phyloP scores from a whole-genome alignment of 2,888 invertebrate genomes.

The Chesias legatella region DNA sequence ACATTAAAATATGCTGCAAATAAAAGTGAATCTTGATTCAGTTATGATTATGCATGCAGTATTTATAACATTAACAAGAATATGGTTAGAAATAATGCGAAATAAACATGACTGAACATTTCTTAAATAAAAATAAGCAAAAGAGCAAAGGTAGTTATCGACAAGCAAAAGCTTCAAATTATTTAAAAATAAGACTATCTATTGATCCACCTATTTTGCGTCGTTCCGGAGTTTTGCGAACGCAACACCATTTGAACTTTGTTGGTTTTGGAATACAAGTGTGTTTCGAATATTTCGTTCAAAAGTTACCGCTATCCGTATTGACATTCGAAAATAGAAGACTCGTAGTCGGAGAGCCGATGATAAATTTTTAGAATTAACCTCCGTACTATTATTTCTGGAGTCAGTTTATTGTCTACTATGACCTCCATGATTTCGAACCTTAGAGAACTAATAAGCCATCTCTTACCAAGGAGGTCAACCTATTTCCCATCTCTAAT shows the following conservation, averaged over 20 bases:
- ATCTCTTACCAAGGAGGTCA: too few relatives aligned
- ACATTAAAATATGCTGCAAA: too few relatives aligned
- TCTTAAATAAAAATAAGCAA: too few relatives aligned
- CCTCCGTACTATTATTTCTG: conserved; percentile 18
- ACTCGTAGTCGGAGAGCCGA: conserved; percentile 18
- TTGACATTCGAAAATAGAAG: conserved; percentile 25
- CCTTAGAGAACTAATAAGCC: too few relatives aligned
- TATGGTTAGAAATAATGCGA: too few relatives aligned
- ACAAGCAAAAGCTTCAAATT: conserved; percentile 14
- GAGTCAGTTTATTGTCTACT: background rate
- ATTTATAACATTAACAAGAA: too few relatives aligned
- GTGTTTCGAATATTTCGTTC: background rate
- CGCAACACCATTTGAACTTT: conserved; percentile 10
- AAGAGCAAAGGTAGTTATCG: conserved; percentile 7
- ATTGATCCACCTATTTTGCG: conserved; percentile 12
- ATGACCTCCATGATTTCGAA: too few relatives aligned
- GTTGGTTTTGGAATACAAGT: conserved; percentile 2
- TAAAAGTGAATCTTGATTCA: too few relatives aligned
- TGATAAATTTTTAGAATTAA: conserved; percentile 24
- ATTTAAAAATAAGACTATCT: conserved; percentile 13
- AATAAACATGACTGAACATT: too few relatives aligned
- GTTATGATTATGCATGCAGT: too few relatives aligned
- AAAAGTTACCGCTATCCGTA: conserved; percentile 22
- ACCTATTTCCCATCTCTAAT: background rate
- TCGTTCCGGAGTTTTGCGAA: conserved; percentile 1